A percentile compares a stretch with the other conserved stretches of the same genome.
phyloP scores from a whole-genome alignment of 2,797 vertebrate species.

The Leucoraja ocellata region DNA sequence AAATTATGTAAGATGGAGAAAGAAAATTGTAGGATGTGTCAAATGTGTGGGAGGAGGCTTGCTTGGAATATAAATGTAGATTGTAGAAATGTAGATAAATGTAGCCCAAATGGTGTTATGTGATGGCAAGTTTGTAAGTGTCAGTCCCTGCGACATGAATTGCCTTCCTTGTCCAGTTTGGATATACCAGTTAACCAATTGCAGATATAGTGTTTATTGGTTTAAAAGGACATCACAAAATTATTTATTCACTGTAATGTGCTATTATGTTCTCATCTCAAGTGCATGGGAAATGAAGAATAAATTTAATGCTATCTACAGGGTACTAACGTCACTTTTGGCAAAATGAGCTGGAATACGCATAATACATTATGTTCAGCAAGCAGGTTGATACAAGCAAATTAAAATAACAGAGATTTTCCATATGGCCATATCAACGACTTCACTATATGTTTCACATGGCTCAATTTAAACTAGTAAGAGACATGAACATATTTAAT shows the following conservation, averaged over 20 bases:
- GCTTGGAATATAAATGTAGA: background rate
- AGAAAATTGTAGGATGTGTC: background rate
- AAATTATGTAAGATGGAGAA: background rate
- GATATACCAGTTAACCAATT: background rate
- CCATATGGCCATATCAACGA: background rate
- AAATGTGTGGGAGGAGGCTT: background rate
- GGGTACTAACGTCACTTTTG: background rate
- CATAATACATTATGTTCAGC: background rate
- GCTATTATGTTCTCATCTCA: background rate
- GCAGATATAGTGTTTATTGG: background rate
- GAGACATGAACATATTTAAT: background rate
- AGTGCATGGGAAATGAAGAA: background rate
- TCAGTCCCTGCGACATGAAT: background rate
- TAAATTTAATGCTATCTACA: background rate
- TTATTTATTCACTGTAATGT: background rate
- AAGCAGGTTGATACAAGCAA: background rate
- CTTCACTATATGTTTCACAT: background rate
- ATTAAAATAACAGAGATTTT: background rate
- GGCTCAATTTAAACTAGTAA: background rate
- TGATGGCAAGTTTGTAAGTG: background rate
- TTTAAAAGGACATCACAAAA: background rate
- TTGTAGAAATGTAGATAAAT: no score
- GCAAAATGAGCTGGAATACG: background rate
- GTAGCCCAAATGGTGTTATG: background rate
- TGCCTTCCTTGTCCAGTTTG: background rate